Evolutionary conservation across 1,140 invertebrate genomes (phyloP).

Genomic region (Amyelois transitella): DNA sequence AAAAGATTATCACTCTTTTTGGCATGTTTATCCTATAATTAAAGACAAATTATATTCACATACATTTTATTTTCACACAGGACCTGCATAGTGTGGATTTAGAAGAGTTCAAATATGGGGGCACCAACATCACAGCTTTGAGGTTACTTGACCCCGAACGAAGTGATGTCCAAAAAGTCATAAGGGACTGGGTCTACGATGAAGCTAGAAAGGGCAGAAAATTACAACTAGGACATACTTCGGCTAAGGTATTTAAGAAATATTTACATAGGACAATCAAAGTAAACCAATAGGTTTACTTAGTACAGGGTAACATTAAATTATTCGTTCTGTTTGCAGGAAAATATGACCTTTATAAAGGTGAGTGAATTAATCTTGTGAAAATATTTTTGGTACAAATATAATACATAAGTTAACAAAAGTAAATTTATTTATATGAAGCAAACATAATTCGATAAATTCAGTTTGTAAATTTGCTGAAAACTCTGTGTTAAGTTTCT

Average conservation of each 20-base stretch:
- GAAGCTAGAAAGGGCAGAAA: conserved; percentile 79
- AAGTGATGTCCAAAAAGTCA: conserved; percentile 82
- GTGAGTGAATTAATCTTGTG: conserved; percentile 59
- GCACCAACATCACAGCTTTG: conserved; percentile 94
- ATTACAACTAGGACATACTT: conserved; percentile 76
- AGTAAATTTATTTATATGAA: neutral
- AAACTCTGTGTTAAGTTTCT: no score
- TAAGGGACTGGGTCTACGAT: conserved; percentile 85
- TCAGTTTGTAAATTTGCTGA: no score
- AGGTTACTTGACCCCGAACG: conserved; percentile 87
- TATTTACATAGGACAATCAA: neutral
- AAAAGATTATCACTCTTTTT: no score
- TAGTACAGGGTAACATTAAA: neutral
- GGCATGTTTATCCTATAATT: neutral
- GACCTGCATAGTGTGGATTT: conserved; percentile 92
- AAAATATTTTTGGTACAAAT: neutral
- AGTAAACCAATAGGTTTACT: neutral
- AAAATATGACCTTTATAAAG: conserved; percentile 82
- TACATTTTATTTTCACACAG: conserved; percentile 64
- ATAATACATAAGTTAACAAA: neutral
- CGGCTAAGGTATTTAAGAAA: conserved; percentile 71
- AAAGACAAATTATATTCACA: neutral
- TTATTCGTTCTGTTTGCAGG: conserved; percentile 65
- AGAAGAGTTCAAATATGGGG: conserved; percentile 94
- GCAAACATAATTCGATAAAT: neutral